phyloP scores from a whole-genome alignment of 2,113 vertebrate genomes.

The Chinchilla lanigera region DNA sequence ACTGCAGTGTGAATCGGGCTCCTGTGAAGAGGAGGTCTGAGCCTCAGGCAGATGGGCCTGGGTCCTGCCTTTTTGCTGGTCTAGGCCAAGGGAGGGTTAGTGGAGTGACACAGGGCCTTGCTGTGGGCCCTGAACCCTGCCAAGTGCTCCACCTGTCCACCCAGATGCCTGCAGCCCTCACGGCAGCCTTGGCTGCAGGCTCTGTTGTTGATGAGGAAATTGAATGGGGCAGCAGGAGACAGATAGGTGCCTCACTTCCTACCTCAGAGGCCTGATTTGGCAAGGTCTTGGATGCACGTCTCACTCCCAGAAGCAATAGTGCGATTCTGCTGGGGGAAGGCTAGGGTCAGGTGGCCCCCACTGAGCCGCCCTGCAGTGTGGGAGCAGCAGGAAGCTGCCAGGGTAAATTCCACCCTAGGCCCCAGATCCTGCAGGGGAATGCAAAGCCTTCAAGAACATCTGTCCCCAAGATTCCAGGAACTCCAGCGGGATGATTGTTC shows the following conservation, averaged over 20 bases:
- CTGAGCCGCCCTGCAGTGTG: fast-evolving
- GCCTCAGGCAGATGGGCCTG: too few species aligned
- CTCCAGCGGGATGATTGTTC: neutral
- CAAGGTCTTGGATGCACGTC: fast-evolving
- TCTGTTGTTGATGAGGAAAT: neutral
- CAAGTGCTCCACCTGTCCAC: neutral
- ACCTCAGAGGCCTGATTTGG: fast-evolving
- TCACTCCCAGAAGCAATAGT: neutral
- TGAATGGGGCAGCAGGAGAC: neutral
- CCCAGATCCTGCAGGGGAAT: too few species aligned
- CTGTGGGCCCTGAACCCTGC: too few species aligned
- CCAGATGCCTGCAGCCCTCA: too few species aligned
- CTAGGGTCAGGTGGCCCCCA: fast-evolving
- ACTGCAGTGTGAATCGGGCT: neutral
- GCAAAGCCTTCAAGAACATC: too few species aligned
- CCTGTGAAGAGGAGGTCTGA: neutral
- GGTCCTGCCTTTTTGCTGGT: neutral
- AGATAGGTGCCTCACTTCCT: fast-evolving
- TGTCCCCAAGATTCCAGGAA: neutral
- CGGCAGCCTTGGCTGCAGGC: neutral
- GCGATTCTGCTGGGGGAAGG: neutral
- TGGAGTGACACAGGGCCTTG: neutral
- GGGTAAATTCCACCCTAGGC: too few species aligned
- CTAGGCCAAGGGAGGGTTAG: neutral
- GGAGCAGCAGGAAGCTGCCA: fast-evolving